Evolutionary conservation across 1,140 invertebrate species (phyloP).

Genomic region (Lepidurus packardi): DNA sequence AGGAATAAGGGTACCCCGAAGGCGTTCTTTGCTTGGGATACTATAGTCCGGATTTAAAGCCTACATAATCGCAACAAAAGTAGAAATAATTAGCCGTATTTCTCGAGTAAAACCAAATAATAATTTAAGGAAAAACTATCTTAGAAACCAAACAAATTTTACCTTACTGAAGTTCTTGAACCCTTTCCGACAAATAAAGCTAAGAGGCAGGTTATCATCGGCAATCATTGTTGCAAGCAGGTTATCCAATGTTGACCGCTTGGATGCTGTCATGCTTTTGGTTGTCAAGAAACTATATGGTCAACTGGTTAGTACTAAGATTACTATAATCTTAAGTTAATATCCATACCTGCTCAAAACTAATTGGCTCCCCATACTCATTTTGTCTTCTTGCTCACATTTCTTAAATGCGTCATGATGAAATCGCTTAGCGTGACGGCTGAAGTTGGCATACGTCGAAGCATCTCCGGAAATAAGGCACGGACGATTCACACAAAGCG

Average conservation of each 20-base stretch:
- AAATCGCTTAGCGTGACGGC: background rate
- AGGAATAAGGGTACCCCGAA: background rate
- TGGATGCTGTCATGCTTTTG: background rate
- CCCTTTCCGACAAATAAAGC: background rate
- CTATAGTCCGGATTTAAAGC: slow-evolving; percentile 11
- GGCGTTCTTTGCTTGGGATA: background rate
- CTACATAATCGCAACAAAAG: background rate
- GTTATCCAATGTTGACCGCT: background rate
- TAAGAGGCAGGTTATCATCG: background rate
- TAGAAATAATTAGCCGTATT: background rate
- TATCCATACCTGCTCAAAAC: background rate
- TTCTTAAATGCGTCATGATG: background rate
- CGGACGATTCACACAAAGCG: background rate
- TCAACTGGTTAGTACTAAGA: background rate
- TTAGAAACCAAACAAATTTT: background rate
- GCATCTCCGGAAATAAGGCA: background rate
- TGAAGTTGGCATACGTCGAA: background rate
- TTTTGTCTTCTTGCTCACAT: background rate
- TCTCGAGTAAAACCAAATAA: too few species aligned
- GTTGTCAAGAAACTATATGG: background rate
- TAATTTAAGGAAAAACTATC: background rate
- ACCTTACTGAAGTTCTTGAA: background rate
- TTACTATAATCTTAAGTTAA: background rate
- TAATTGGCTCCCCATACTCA: background rate
- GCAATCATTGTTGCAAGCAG: background rate